Evolutionary conservation across 2,888 invertebrate species (phyloP).

Genomic region (Tenthredo scrophulariae): DNA sequence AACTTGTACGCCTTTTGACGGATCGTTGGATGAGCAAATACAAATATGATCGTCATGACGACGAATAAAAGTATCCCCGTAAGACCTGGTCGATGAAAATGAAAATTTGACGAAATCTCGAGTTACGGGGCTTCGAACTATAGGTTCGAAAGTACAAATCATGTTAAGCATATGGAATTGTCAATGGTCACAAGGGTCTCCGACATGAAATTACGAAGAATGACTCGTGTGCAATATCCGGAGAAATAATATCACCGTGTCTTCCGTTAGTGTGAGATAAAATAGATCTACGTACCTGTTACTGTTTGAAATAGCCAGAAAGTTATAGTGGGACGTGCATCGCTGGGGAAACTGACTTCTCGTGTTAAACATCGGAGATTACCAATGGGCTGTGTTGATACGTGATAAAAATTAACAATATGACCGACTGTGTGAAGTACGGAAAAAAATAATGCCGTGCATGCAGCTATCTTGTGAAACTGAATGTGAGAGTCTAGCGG

Average conservation of each 20-base stretch:
- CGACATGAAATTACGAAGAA: no score
- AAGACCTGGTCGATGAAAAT: constrained; percentile 81
- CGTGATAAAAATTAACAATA: constrained; percentile 98
- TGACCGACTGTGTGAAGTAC: constrained; percentile 96
- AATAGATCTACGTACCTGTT: constrained; percentile 83
- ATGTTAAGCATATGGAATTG: no score
- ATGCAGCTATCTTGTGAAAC: constrained; percentile 98
- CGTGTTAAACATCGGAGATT: constrained; percentile 95
- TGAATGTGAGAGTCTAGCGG: constrained; percentile 97
- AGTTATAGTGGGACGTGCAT: constrained; percentile 95
- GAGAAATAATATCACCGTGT: not conserved
- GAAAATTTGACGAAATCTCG: constrained; percentile 48
- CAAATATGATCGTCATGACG: constrained; percentile 96
- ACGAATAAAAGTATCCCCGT: constrained; percentile 93
- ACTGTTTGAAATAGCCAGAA: constrained; percentile 98
- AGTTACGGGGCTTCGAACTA: not conserved
- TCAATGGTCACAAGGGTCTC: no score
- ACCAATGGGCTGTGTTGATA: constrained; percentile 96
- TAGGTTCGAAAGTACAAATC: no score
- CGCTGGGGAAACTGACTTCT: constrained; percentile 96
- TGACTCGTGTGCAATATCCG: not conserved
- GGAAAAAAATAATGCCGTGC: constrained; percentile 96
- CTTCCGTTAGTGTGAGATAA: not conserved
- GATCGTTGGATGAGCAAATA: constrained; percentile 96
- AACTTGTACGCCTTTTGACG: constrained; percentile 96